Percentiles rank a stretch among this genome's conserved stretches.
phyloP scores from a whole-genome alignment of 2,797 vertebrate genomes.

The Tragopan temminckii region DNA sequence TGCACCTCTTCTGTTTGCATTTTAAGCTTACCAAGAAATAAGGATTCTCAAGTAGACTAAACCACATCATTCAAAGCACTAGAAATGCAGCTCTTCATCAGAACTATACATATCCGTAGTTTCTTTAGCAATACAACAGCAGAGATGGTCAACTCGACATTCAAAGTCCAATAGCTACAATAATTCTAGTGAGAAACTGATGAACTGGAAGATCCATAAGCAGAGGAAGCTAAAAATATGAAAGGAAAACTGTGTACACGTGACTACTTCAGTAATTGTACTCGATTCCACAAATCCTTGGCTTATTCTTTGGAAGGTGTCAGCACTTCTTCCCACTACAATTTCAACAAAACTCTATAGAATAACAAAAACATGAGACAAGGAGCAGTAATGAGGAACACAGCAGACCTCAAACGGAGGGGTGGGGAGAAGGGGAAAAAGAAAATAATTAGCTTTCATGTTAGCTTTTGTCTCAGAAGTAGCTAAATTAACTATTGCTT shows the following conservation, averaged over 20 bases:
- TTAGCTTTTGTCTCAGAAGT: neutral
- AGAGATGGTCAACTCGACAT: neutral
- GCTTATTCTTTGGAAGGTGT: neutral
- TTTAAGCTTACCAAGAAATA: neutral
- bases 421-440: fast-evolving
- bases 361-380: neutral
- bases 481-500: neutral
- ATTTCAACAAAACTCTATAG: neutral
- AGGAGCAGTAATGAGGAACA: neutral
- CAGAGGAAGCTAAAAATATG: slow-evolving; percentile 7
- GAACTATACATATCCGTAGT: neutral
- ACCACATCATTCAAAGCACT: neutral
- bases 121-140: neutral
- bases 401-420: neutral
- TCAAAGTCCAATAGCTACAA: slow-evolving; percentile 20
- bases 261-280: neutral
- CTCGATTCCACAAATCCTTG: neutral
- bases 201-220: slow-evolving; percentile 10
- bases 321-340: neutral
- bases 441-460: neutral
- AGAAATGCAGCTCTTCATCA: neutral
- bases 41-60: neutral
- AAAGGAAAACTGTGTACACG: neutral
- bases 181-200: neutral
- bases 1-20: neutral